Evolutionary conservation across 2,797 vertebrate species (phyloP).

Genomic region (Sandelia bainsii): DNA sequence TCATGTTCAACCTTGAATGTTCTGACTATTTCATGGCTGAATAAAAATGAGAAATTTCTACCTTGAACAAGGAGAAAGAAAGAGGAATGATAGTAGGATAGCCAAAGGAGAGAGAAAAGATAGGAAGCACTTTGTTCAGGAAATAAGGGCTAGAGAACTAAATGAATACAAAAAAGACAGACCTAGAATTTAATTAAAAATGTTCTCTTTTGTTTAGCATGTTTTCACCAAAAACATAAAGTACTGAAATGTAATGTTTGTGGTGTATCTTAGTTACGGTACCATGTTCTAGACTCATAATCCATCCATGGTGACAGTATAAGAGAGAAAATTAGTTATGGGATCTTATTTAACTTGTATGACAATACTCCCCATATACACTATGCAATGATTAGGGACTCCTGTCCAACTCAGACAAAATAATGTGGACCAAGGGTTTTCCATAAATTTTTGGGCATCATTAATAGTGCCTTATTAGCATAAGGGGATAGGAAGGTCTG

Average conservation of each 20-base stretch:
- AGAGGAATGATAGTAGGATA: conserved; percentile 1
- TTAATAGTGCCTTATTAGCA: conserved; percentile 69
- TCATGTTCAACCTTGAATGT: conserved; percentile 13
- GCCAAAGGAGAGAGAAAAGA: conserved; percentile 26
- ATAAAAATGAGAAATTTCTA: conserved; percentile 14
- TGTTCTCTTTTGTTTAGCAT: not conserved
- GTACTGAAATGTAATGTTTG: not conserved
- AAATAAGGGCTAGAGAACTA: conserved; percentile 19
- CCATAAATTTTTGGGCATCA: conserved; percentile 42
- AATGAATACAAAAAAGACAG: not conserved
- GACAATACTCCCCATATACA: not conserved
- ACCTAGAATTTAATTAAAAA: not conserved
- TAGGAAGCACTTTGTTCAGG: conserved; percentile 30
- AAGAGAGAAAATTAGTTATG: not conserved
- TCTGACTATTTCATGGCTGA: conserved; percentile 15
- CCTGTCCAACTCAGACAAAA: conserved; percentile 1
- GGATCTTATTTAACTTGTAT: not conserved
- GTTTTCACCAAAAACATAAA: not conserved
- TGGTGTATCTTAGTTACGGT: not conserved
- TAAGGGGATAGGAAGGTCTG: conserved; percentile 47
- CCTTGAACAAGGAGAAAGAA: conserved; percentile 4
- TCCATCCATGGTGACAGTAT: no score
- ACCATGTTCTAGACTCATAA: not conserved
- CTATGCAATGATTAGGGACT: not conserved
- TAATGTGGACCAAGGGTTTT: conserved; percentile 14